Evolutionary conservation across 2,113 vertebrate species (phyloP), one percentile per base, ranked within the genome.

Genomic region (Anhinga rufa): DNA sequence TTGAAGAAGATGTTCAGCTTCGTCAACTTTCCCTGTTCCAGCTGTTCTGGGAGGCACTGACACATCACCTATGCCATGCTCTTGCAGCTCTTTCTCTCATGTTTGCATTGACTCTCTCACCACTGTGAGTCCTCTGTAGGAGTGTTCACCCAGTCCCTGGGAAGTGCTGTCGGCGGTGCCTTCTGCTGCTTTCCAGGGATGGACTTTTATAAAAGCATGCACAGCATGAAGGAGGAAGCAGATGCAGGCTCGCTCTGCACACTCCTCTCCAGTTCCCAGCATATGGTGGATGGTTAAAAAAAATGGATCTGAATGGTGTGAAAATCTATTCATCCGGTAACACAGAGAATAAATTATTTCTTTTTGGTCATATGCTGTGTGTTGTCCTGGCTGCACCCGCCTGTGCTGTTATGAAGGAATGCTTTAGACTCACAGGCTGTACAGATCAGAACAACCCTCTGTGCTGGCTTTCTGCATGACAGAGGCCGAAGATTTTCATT

Each of bases 321-420:
- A 96, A 96, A 96, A 92, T 92, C 81, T 95, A 93, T 97, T 93
- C 83, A 91, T 96, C 58, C 88, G 62, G 65, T 58, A 92, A 91
- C 84, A 91, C 95, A 91, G 81, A 77, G 81, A 93, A 96, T 95
- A 95, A 97, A 96, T 93, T 91, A 93, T 91, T 92, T 93, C 66
- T 58, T 87, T 85, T 79, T 82, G 94, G 92, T 97, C 91, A 92
- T 84, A 94, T 87, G 77, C 61, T 91, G 51, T 1, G 0, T 81
- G 86, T 55, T 92, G 92, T 87, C 91, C 91, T 87, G 86, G 57
- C 61, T 91, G 81, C 1, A 44, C 74, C 32, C 7, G 24, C 78
- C 77, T 84, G 9, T 74, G 70, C 86, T 87, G 58, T 54, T 91
- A 62, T 82, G 89, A 95, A 92, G 94, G 89, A 95, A 95, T 91